phyloP scores from a whole-genome alignment of 2,113 vertebrate genomes.

The Loxodonta africana region DNA sequence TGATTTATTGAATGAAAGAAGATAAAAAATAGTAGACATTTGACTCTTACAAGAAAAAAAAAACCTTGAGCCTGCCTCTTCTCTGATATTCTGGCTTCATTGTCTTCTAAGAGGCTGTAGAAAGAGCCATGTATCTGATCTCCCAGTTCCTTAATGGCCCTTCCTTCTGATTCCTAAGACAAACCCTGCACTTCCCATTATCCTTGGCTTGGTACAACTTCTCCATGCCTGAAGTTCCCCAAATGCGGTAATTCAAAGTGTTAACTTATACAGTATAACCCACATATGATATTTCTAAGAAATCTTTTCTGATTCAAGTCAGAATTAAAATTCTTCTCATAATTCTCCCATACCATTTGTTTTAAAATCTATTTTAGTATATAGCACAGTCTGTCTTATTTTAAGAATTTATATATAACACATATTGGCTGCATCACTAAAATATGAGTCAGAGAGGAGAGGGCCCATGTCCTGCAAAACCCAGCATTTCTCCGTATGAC shows the following conservation, averaged over 20 bases:
- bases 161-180: neutral
- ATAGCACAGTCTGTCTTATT: neutral
- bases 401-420: neutral
- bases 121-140: neutral
- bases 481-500: neutral
- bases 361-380: neutral
- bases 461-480: neutral
- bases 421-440: neutral
- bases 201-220: neutral
- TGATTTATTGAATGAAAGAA: slow-evolving; percentile 25
- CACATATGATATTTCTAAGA: neutral
- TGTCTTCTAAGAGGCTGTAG: neutral
- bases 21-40: neutral
- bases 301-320: neutral
- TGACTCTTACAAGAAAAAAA: neutral
- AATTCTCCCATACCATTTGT: neutral
- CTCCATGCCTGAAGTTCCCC: neutral
- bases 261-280: neutral
- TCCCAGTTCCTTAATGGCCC: neutral
- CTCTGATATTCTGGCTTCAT: neutral
- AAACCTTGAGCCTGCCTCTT: neutral
- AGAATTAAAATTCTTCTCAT: neutral
- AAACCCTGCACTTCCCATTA: neutral
- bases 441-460: neutral
- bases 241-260: neutral